These are phyloP conservation scores for Ptychobarbus kaznakovi DNA, from an alignment of 2,797 vertebrate genomes.

Conservation along the genomic window DNA sequence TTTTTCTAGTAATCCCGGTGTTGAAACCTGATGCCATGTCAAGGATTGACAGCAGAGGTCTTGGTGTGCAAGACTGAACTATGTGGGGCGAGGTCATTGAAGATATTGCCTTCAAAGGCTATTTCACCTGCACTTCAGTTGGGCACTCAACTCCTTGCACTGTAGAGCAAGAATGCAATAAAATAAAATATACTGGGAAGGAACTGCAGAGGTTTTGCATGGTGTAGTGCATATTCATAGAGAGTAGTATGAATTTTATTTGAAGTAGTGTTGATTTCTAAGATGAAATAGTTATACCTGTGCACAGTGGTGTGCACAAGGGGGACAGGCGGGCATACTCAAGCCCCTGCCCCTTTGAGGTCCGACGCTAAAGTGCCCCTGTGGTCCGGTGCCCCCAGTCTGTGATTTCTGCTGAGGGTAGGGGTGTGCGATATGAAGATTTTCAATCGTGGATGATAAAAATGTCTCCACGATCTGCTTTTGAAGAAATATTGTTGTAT, in stretches of 20 bases:
- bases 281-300: conserved; percentile 13
- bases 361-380: no score
- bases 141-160: background rate
- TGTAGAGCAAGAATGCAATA: background rate
- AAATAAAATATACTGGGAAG: background rate
- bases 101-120: conserved; percentile 58
- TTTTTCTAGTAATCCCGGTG: conserved; percentile 68
- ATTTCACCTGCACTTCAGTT: conserved; percentile 40
- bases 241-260: background rate
- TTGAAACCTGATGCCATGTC: conserved; percentile 66
- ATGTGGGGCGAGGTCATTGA: conserved; percentile 54
- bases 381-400: no score
- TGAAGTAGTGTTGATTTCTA: conserved; percentile 14
- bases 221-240: background rate
- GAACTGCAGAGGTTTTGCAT: background rate
- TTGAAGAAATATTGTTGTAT: no score
- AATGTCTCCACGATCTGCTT: no score
- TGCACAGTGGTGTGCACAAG: background rate
- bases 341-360: no score
- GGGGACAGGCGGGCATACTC: no score
- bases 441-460: no score
- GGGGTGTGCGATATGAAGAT: no score
- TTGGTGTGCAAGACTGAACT: conserved; percentile 53
- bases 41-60: conserved; percentile 63
- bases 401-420: no score